Evolutionary conservation across 1,140 invertebrate genomes (phyloP).

Genomic region (Drosophila watanabei): DNA sequence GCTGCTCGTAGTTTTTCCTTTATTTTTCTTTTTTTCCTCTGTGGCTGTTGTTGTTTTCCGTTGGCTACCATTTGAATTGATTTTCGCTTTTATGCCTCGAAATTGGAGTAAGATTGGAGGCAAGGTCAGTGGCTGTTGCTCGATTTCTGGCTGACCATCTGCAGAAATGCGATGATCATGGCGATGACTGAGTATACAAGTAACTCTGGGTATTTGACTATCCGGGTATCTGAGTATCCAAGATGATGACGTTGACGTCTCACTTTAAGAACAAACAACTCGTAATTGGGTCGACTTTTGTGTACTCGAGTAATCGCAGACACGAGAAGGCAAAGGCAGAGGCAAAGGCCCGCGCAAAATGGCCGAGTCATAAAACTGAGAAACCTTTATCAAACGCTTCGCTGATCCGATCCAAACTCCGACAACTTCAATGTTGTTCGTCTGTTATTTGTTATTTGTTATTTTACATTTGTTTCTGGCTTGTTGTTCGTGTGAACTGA

Average conservation of each 20-base stretch:
- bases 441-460: slow-evolving; percentile 21
- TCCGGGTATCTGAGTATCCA: not conserved
- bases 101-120: slow-evolving; percentile 52
- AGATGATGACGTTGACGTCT: slow-evolving; percentile 47
- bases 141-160: slow-evolving; percentile 37
- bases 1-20: slow-evolving; percentile 14
- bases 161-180: slow-evolving; percentile 46
- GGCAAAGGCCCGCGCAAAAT: slow-evolving; percentile 37
- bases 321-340: slow-evolving; percentile 45
- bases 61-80: slow-evolving; percentile 55
- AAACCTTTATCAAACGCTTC: slow-evolving; percentile 63
- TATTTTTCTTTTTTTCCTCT: slow-evolving; percentile 15
- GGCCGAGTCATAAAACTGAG: slow-evolving; percentile 46
- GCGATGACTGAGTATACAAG: slow-evolving; percentile 16
- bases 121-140: slow-evolving; percentile 39
- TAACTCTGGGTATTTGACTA: not conserved
- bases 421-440: slow-evolving; percentile 48
- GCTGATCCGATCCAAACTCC: slow-evolving; percentile 48
- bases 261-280: slow-evolving; percentile 53
- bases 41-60: slow-evolving; percentile 1
- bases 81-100: slow-evolving; percentile 35
- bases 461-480: slow-evolving; percentile 5
- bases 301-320: slow-evolving; percentile 34
- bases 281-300: slow-evolving; percentile 53
- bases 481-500: slow-evolving; percentile 52